phyloP scores from a whole-genome alignment of 2,113 vertebrate species.

The Lampris incognitus region DNA sequence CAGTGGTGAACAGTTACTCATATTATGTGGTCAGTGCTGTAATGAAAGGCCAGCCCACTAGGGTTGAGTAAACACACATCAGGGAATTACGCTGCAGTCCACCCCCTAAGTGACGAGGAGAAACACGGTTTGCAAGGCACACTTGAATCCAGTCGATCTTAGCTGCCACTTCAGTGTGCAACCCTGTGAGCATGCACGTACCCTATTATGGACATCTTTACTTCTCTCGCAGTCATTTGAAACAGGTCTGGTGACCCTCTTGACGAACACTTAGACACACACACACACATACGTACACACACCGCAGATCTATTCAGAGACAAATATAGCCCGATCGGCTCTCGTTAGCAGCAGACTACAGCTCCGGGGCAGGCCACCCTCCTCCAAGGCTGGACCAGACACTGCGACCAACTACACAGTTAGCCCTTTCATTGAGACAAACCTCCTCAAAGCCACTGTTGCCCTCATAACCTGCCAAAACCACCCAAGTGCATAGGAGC shows the following conservation, averaged over 20 bases:
- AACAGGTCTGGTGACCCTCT: conserved; percentile 57
- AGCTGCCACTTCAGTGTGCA: conserved; percentile 35
- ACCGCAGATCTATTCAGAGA: conserved; percentile 54
- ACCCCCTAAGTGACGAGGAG: conserved; percentile 57
- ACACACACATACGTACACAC: conserved; percentile 39
- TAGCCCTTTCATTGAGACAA: conserved; percentile 81
- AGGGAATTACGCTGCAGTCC: conserved; percentile 73
- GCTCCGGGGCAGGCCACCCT: conserved; percentile 58
- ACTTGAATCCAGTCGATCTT: conserved; percentile 28
- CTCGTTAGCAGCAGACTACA: conserved; percentile 60
- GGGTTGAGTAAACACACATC: conserved; percentile 78
- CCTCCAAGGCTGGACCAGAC: conserved; percentile 59
- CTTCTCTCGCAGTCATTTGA: conserved; percentile 48
- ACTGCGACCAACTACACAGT: conserved; percentile 72
- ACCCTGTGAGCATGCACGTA: conserved; percentile 32
- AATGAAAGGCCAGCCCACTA: conserved; percentile 78
- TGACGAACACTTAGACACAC: conserved; percentile 12
- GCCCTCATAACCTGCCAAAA: conserved; percentile 79
- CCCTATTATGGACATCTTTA: conserved; percentile 71
- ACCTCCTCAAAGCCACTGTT: conserved; percentile 74
- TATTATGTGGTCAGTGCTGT: conserved; percentile 78
- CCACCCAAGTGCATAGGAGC: conserved; percentile 81
- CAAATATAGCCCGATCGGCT: conserved; percentile 60
- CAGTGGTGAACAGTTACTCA: conserved; percentile 77
- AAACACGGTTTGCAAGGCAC: conserved; percentile 60